Evolutionary conservation across 92 coral and sea anemone species (phyloP).

Genomic region (Phenganax subtilis): DNA sequence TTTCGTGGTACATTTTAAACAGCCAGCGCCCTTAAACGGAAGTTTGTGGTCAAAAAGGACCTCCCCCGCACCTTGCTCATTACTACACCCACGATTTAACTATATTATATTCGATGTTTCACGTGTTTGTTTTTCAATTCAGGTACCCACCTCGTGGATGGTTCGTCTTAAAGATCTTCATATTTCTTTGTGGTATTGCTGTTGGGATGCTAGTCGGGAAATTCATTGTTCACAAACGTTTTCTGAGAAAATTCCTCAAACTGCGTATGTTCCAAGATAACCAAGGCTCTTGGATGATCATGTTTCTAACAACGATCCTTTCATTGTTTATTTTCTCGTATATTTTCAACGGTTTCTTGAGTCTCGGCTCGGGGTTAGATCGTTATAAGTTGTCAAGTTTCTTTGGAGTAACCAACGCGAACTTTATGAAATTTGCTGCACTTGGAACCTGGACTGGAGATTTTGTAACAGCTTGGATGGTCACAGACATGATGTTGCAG

Average conservation of each 20-base stretch:
- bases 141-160: constrained; percentile 47
- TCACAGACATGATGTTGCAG: constrained; percentile 97
- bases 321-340: constrained; percentile 76
- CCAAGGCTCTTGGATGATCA: constrained; percentile 98
- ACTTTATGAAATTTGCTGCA: constrained; percentile 96
- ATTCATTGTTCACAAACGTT: constrained; percentile 67
- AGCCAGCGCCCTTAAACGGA: too few relatives aligned
- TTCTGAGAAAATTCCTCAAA: constrained; percentile 57
- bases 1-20: too few relatives aligned
- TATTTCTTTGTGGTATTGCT: constrained; percentile 64
- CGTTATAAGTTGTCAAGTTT: constrained; percentile 62
- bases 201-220: constrained; percentile 76
- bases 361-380: constrained; percentile 57
- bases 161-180: constrained; percentile 72
- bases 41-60: too few relatives aligned
- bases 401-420: constrained; percentile 72
- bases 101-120: too few relatives aligned
- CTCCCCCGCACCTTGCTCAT: too few relatives aligned
- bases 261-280: constrained; percentile 69
- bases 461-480: constrained; percentile 99
- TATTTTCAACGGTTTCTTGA: constrained; percentile 77
- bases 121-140: too few relatives aligned
- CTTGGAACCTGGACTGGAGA: constrained; percentile 99
- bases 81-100: too few relatives aligned
- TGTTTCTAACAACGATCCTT: constrained; percentile 75